A percentile compares a stretch with the other conserved stretches of the same genome.
Conservation (phyloP, 2,888 invertebrate species). For the Alsophila aescularia region DNA sequence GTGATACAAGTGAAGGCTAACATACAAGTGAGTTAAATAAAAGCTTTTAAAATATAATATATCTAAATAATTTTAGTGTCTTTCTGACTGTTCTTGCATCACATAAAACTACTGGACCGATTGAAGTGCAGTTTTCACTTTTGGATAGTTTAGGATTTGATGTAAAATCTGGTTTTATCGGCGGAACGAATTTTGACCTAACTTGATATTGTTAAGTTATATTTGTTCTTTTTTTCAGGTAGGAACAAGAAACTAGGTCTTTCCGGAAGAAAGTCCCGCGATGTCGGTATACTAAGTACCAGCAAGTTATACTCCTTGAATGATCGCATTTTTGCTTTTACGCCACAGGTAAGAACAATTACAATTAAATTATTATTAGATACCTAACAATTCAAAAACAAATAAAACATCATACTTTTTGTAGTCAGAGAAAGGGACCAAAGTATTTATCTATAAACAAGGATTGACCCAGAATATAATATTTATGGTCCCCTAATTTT, state of each 20-base stretch:
- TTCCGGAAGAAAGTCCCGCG: conserved; percentile 97
- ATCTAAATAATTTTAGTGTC: too few species aligned
- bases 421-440: not conserved
- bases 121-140: too few species aligned
- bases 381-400: not conserved
- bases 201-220: too few species aligned
- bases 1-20: too few species aligned
- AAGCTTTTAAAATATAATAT: too few species aligned
- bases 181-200: too few species aligned
- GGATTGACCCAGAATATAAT: not conserved
- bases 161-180: too few species aligned
- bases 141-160: too few species aligned
- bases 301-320: conserved; percentile 98
- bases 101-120: too few species aligned
- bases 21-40: too few species aligned
- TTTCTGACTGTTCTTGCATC: too few species aligned
- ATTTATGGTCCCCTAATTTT: not conserved
- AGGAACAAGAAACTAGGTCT: conserved; percentile 96
- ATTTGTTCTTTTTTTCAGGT: conserved; percentile 82
- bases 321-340: conserved; percentile 98
- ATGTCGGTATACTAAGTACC: conserved; percentile 98
- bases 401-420: not conserved
- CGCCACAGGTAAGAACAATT: conserved; percentile 93
- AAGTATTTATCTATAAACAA: not conserved
- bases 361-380: not conserved